Base-by-base conservation (phyloP, 2,797 vertebrate species). In the Pyrocephalus nanus region DNA sequence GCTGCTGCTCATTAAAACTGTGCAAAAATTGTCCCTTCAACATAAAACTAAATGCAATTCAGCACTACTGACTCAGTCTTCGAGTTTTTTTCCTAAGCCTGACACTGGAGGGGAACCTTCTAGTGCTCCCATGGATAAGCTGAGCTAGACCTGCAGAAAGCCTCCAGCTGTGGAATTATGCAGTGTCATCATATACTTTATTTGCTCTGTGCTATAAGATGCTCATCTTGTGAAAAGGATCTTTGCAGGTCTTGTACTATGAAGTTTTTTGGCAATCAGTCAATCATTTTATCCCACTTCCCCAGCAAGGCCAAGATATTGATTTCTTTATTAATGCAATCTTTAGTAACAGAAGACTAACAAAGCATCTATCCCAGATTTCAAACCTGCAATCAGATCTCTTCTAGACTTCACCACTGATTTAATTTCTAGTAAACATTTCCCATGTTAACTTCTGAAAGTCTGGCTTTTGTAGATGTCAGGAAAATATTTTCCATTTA, bases 341-440 rank as follows among this genome's bases (percentile, higher is more conserved):
- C 79, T 26, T 86, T 95, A 90, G 89, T 62, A 92, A 97, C 53
- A 66, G 77, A 82, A 74, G 76, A 90, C 65, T 45, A 97, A 96
- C 82, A 91, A 93, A 92, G 66, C 82, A 90, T 76, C 91, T 85
- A 73, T 57, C n/a, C 6, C 22, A 32, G 84, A 92, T 87, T 89
- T 94, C 92, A 95, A 96, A 96, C 90, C 86, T 86, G 94, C 91
- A 91, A 92, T 96, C 92, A 96, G 84, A 94, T 79, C 87, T 96
- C 94, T 66, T 82, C 75, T 43, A 5, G 23, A 88, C 71, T 89
- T 92, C 58, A 69, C 15, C 7, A 54, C 15, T 80, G 76, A 94
- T 96, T 96, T 78, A 78, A 96, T 96, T 96, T 95, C 92, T 89
- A 86, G 88, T 53, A 96, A 98, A 95, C 75, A 86, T 30, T 97